A percentile compares a stretch with the other conserved stretches of the same genome.
Evolutionary conservation across 2,797 vertebrate species (phyloP).

Genomic region (Xiphophorus birchmanni): DNA sequence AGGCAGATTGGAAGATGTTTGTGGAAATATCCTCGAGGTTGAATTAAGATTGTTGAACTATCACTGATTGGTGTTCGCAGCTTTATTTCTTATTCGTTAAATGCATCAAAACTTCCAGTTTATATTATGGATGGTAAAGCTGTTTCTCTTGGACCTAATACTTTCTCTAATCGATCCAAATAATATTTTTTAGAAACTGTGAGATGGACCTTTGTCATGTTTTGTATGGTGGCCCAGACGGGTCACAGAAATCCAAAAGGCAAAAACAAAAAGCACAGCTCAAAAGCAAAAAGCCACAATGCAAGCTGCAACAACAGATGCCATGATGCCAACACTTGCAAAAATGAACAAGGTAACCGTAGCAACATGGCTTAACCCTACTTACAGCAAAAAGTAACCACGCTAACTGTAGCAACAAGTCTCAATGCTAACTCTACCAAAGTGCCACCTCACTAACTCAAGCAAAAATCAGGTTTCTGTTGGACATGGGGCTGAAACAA

Average conservation of each 20-base stretch:
- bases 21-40: not conserved
- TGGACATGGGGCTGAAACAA: no score
- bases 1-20: constrained; percentile 5
- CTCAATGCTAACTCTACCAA: not conserved
- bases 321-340: not conserved
- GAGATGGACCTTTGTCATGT: not conserved
- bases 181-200: not conserved
- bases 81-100: not conserved
- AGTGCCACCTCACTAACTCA: no score
- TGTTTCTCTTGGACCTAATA: no score
- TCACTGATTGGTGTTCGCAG: not conserved
- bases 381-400: not conserved
- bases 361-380: not conserved
- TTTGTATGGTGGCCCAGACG: not conserved
- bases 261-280: not conserved
- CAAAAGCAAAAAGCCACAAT: not conserved
- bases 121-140: no score
- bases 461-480: no score
- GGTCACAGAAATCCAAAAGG: no score
- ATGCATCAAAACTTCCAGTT: not conserved
- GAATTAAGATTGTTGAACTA: not conserved
- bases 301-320: not conserved
- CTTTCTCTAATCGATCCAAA: not conserved
- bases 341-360: not conserved
- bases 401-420: no score